Conservation (phyloP, 2,113 vertebrate genomes). For the Butorides virescens region DNA sequence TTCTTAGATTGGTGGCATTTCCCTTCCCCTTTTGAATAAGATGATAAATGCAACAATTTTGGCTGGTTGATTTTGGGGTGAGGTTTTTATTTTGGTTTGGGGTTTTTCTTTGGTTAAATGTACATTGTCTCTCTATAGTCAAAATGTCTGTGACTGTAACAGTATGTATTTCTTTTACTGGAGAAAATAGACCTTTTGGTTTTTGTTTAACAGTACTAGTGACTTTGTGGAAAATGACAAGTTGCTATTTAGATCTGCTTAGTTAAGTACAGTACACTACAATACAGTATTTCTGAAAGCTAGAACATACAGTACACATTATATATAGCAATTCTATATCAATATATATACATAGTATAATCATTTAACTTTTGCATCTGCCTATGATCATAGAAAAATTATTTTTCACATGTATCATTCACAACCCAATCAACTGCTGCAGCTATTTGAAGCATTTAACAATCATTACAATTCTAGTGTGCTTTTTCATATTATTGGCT, state of each 20-base stretch:
- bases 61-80: slow-evolving; percentile 30
- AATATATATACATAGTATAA: slow-evolving; percentile 78
- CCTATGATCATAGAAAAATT: slow-evolving; percentile 71
- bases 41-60: slow-evolving; percentile 59
- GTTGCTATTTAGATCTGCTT: slow-evolving; percentile 80
- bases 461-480: slow-evolving; percentile 66
- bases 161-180: slow-evolving; percentile 77
- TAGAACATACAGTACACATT: slow-evolving; percentile 77
- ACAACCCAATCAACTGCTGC: slow-evolving; percentile 70
- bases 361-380: slow-evolving; percentile 79
- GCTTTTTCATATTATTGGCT: slow-evolving; percentile 74
- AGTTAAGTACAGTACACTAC: slow-evolving; percentile 81
- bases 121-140: slow-evolving; percentile 78
- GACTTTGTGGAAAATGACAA: slow-evolving; percentile 76
- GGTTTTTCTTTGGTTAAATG: slow-evolving; percentile 60
- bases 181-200: slow-evolving; percentile 65
- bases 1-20: slow-evolving; percentile 58
- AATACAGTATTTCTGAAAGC: slow-evolving; percentile 81
- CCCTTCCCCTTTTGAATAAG: slow-evolving; percentile 45
- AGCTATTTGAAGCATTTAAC: slow-evolving; percentile 73
- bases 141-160: slow-evolving; percentile 77
- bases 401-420: slow-evolving; percentile 75
- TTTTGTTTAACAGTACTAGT: slow-evolving; percentile 79
- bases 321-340: slow-evolving; percentile 79
- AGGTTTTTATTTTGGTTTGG: slow-evolving; percentile 46